phyloP scores from a whole-genome alignment of 1,140 invertebrate genomes.

The Trichonephila clavata region DNA sequence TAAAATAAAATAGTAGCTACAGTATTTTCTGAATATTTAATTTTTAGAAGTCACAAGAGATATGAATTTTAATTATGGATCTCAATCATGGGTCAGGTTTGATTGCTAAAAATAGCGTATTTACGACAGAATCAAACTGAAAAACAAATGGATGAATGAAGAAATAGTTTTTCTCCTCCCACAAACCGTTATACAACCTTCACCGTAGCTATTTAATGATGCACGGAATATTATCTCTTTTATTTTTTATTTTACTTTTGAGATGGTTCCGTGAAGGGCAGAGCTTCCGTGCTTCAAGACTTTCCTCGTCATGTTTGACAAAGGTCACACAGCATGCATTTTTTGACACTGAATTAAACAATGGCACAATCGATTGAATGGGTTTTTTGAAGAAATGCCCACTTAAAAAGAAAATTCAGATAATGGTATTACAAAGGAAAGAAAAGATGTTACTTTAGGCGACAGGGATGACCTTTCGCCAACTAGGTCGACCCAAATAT shows the following conservation, averaged over 20 bases:
- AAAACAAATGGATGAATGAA: neutral
- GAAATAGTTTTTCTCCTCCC: neutral
- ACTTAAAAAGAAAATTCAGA: neutral
- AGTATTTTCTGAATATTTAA: too few species aligned
- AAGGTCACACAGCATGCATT: neutral
- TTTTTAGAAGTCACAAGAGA: too few species aligned
- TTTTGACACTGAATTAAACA: conserved; percentile 39
- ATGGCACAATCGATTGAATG: conserved; percentile 24
- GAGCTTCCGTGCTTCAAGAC: neutral
- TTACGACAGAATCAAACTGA: too few species aligned
- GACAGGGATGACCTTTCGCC: conserved; percentile 22
- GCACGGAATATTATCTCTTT: neutral
- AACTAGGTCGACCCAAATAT: conserved; percentile 48
- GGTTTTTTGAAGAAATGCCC: neutral
- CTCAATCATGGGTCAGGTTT: too few species aligned
- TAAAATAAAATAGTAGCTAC: too few species aligned
- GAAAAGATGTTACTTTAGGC: conserved; percentile 28
- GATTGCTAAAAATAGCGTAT: too few species aligned
- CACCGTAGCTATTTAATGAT: neutral
- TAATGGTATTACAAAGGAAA: neutral
- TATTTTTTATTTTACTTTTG: conserved; percentile 7
- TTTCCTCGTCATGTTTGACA: conserved; percentile 7
- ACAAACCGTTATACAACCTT: neutral
- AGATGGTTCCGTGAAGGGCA: neutral
- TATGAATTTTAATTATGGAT: too few species aligned